Conservation (phyloP, 2,113 vertebrate genomes). For the Megaptera novaeangliae region DNA sequence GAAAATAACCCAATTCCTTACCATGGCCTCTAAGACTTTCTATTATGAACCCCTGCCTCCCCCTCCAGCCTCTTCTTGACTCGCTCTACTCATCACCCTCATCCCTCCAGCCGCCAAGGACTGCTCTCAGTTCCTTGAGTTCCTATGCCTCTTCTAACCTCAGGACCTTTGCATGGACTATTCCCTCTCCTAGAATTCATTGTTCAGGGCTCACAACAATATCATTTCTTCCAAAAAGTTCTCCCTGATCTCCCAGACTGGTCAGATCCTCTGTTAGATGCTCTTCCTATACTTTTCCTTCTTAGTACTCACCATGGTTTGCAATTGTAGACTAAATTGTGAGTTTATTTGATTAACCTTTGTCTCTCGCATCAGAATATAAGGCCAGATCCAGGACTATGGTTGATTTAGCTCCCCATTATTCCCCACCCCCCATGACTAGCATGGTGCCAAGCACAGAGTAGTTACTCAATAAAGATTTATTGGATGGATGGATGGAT, state of each 20-base stretch:
- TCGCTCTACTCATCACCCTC: not conserved
- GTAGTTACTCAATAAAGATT: constrained; percentile 9
- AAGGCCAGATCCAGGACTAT: not conserved
- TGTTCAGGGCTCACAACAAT: not conserved
- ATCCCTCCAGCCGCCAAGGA: not conserved
- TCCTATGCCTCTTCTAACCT: not conserved
- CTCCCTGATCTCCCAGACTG: not conserved
- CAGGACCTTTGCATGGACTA: not conserved
- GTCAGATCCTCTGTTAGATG: not conserved
- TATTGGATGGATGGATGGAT: not conserved
- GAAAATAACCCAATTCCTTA: not conserved
- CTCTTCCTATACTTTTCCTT: not conserved
- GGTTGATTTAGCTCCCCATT: not conserved
- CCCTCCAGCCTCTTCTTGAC: not conserved
- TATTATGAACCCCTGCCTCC: not conserved
- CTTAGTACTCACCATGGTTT: not conserved
- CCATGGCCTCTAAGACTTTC: not conserved
- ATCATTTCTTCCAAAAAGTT: not conserved
- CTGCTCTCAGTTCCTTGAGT: not conserved
- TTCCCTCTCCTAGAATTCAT: not conserved
- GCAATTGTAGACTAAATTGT: not conserved
- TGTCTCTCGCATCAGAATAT: not conserved
- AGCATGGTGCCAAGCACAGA: not conserved
- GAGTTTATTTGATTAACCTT: not conserved
- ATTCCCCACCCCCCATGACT: not conserved